phyloP scores from a whole-genome alignment of 2,113 vertebrate genomes.

The Dasyprocta punctata region DNA sequence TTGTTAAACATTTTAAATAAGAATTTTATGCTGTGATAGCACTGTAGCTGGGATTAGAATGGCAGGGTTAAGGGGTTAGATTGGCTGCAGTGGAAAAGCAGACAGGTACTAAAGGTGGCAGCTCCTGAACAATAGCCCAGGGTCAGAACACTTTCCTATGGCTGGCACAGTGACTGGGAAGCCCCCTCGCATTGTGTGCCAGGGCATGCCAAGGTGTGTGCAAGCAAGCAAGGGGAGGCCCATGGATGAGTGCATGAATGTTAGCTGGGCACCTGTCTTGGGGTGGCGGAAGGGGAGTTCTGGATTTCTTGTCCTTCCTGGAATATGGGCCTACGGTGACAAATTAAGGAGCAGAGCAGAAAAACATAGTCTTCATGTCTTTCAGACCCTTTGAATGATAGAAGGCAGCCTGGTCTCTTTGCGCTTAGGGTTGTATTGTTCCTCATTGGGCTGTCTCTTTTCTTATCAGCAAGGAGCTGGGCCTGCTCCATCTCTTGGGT shows the following conservation, averaged over 20 bases:
- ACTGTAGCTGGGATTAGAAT: background rate
- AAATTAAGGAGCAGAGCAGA: background rate
- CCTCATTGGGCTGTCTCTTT: background rate
- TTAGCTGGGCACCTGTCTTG: background rate
- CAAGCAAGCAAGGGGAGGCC: background rate
- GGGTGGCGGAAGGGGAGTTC: background rate
- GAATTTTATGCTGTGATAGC: background rate
- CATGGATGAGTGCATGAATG: too few relatives aligned
- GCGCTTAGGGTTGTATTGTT: background rate
- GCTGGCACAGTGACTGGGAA: background rate
- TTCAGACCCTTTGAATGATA: background rate
- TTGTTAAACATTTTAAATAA: background rate
- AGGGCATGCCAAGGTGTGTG: fast-evolving
- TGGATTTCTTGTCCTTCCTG: background rate
- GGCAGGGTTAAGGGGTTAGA: background rate
- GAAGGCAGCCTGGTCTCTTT: background rate
- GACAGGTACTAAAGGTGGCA: background rate
- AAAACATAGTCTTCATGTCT: background rate
- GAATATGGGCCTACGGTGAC: background rate
- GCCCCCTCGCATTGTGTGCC: fast-evolving
- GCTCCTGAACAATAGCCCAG: background rate
- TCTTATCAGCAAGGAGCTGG: background rate
- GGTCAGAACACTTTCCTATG: background rate
- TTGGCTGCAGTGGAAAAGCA: background rate
- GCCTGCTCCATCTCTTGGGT: too few relatives aligned